Evolutionary conservation across 1,140 invertebrate genomes (phyloP), one percentile per base, ranked within the genome.

Genomic region (Leptopilina clavipes): DNA sequence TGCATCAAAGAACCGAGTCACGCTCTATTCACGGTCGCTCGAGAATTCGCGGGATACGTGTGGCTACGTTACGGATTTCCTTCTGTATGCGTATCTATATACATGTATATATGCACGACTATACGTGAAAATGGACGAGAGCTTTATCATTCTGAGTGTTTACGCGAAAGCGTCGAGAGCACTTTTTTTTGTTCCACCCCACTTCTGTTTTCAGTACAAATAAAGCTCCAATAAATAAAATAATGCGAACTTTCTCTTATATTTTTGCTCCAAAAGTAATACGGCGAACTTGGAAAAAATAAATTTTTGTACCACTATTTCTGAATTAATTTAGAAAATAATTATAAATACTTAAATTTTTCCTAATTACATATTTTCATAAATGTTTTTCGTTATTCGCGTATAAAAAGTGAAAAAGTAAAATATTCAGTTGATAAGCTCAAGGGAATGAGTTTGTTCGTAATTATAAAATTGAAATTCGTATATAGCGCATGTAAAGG

Each of bases 11-110:
- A 56, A 74, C 54, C 73, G 37, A 75, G 76, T 74, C 78, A 80
- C 81, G 73, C 43, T 75, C 72, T 83, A 75, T 83, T 81, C 80
- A 81, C 52, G 78, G 76, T 77, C 65, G 52, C 77, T 70, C 59
- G 82, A 83, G 72, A 31, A 65, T 65, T 65, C 14, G 56, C 56
- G 56, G 25, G 56, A n/a, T 31, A 65, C 56, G 56, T 65, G 56
- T 31, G 56, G 3, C 56, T 31, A 22, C 22, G 25, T 65, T 65
- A 25, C 3, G 56, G 56, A 65, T 65, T 65, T 65, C 14, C 56
- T 31, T 65, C 22, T 22, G 5, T 65, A 10, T 11, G 52, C 18
- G 6, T 10, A 19, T 18, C 17, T 17, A 10, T 54, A 54, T 52
- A 18, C 6, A 18, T 5, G 48, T 17, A 17, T 54, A 18, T 54